Conservation (phyloP, 2,797 vertebrate species). For the Hydrocynus forskahlii region DNA sequence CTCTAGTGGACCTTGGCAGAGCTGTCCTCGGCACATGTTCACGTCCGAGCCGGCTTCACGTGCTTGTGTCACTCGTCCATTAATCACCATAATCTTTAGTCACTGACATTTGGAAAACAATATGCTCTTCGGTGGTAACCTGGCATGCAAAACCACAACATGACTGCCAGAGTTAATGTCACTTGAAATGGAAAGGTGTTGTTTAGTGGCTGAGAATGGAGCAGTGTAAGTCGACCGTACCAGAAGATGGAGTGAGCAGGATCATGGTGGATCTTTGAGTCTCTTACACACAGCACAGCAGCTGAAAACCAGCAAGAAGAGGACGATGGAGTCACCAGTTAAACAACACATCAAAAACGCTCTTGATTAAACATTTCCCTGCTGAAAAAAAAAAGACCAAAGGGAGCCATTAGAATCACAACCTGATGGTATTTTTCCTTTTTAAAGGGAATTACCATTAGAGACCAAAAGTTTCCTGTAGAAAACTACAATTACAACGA, state of each 20-base stretch:
- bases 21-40: slow-evolving; percentile 11
- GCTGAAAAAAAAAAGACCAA: too few relatives aligned
- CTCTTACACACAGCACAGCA: slow-evolving; percentile 60
- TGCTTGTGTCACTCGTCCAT: neutral
- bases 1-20: neutral
- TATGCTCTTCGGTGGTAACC: neutral
- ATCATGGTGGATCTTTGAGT: slow-evolving; percentile 73
- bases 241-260: slow-evolving; percentile 75
- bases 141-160: slow-evolving; percentile 10
- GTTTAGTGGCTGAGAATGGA: neutral
- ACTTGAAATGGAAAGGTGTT: slow-evolving; percentile 42
- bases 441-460: too few relatives aligned
- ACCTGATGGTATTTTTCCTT: too few relatives aligned
- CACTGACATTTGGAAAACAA: neutral
- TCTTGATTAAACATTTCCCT: neutral
- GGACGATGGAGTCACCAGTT: neutral
- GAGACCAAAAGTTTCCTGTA: too few relatives aligned
- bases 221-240: slow-evolving; percentile 64
- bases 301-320: slow-evolving; percentile 59
- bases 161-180: neutral
- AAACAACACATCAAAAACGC: neutral
- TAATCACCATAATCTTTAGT: neutral
- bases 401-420: too few relatives aligned
- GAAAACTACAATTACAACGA: too few relatives aligned
- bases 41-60: slow-evolving; percentile 2